phyloP scores from a whole-genome alignment of 2,888 invertebrate species.

The Caenorhabditis panamensis region DNA sequence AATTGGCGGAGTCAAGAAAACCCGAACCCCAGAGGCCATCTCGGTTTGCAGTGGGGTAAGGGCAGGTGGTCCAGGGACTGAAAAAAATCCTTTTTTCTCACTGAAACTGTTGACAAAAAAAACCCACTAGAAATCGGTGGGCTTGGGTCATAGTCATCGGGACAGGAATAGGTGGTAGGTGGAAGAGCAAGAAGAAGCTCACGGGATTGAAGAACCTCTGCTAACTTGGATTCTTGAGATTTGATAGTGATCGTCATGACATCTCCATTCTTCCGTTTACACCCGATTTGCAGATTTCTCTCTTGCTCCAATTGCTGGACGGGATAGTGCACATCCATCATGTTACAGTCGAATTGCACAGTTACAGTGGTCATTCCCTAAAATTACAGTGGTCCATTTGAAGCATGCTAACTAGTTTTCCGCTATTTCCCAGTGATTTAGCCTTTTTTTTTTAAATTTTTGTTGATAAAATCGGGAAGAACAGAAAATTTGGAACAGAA shows the following conservation, averaged over 20 bases:
- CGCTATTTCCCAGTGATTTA: no score
- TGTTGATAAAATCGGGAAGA: no score
- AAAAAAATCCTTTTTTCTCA: not conserved
- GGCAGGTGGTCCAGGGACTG: conserved; percentile 11
- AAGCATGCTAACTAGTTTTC: no score
- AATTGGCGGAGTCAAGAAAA: conserved; percentile 37
- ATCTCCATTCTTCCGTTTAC: conserved; percentile 52
- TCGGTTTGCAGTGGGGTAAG: conserved; percentile 42
- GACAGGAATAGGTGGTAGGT: conserved; percentile 44
- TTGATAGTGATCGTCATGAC: conserved; percentile 55
- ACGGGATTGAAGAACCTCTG: conserved; percentile 50
- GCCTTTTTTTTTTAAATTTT: no score
- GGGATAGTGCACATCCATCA: conserved; percentile 54
- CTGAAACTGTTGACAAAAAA: not conserved
- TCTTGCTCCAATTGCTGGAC: conserved; percentile 49
- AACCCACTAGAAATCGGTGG: conserved; percentile 17
- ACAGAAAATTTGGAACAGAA: no score
- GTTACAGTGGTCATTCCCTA: conserved; percentile 40
- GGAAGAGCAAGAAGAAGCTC: conserved; percentile 55
- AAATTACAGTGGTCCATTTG: not conserved
- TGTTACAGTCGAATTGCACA: conserved; percentile 50
- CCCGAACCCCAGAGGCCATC: conserved; percentile 30
- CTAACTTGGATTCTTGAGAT: conserved; percentile 46
- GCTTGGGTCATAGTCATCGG: conserved; percentile 49
- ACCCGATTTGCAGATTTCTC: conserved; percentile 35